Evolutionary conservation across 2,888 invertebrate genomes (phyloP), one percentile per base, ranked within the genome.

Genomic region (Halocaridina rubra): DNA sequence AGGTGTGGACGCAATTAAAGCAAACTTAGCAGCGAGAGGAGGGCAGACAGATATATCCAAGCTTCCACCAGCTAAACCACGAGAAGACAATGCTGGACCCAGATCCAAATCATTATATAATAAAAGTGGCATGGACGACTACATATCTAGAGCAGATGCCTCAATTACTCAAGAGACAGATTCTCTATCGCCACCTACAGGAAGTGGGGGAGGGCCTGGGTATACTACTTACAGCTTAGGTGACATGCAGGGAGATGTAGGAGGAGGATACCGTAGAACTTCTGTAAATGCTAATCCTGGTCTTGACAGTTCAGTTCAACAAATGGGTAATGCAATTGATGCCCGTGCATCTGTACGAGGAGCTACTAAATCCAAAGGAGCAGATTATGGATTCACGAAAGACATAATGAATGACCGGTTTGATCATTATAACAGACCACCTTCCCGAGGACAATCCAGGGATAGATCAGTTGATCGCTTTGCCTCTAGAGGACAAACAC

Each of bases 401-500:
- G 93, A 94, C 92, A 93, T 95, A 13, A 95, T 96, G 89, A 96
- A 96, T 90, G 97, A 97, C 91, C 96, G 96, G 90, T 96, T 97
- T 90, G 98, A 98, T 91, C 98, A 98, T 90, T 98, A 98, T 91
- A 96, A 96, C 91, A 93, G 96, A 90, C 96, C 97, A 78, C 96
- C 96, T 0, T 87, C 87, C 19, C 85, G 87, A 13, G 96, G 96
- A 92, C 93, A 96, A 77, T 90, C 90, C 59, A 86, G 89, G 30
- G 96, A 96, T 90, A 94, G 95, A 86, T 96, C 96, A 89, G 95
- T 96, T 69, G 96, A 96, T 92, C 72, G 88, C 72, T 88, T 85
- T 80, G 78, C 81, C 64, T 81, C 87, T 29, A 79, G 88, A 16
- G 84, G 88, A 61, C 85, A 88, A 67, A 87, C 86, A 3, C 85